A percentile compares a stretch with the other conserved stretches of the same genome.
Conservation (phyloP, 2,113 vertebrate genomes). For the Turdus rufiventris region DNA sequence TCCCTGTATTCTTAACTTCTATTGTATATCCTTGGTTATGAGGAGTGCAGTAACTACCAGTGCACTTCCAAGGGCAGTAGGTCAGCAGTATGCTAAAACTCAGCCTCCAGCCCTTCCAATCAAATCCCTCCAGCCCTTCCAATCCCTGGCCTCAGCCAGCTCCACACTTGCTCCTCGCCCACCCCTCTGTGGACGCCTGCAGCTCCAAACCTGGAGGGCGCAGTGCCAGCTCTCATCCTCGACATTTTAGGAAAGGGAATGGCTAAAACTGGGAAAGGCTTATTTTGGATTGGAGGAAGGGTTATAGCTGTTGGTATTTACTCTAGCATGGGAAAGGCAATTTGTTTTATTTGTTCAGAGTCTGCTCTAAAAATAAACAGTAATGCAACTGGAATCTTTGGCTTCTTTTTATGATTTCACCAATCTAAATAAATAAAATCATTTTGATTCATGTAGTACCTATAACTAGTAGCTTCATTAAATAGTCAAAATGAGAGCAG, state of each 20-base stretch:
- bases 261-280: background rate
- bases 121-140: background rate
- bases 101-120: background rate
- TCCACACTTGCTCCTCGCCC: background rate
- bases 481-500: background rate
- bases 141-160: background rate
- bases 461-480: background rate
- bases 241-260: background rate
- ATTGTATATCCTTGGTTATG: background rate
- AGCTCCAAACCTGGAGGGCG: background rate
- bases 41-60: background rate
- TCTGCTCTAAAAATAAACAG: background rate
- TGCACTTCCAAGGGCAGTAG: background rate
- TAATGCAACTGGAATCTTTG: background rate
- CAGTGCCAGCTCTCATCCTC: background rate
- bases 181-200: background rate
- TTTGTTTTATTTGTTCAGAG: background rate
- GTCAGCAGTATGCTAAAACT: background rate
- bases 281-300: background rate
- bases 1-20: background rate
- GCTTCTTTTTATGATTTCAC: background rate
- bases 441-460: background rate
- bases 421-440: background rate
- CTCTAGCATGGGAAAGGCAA: background rate
- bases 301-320: background rate